These are phyloP conservation scores for Pedionomus torquatus DNA, from an alignment of 2,113 vertebrate species.

Conservation along the genomic window DNA sequence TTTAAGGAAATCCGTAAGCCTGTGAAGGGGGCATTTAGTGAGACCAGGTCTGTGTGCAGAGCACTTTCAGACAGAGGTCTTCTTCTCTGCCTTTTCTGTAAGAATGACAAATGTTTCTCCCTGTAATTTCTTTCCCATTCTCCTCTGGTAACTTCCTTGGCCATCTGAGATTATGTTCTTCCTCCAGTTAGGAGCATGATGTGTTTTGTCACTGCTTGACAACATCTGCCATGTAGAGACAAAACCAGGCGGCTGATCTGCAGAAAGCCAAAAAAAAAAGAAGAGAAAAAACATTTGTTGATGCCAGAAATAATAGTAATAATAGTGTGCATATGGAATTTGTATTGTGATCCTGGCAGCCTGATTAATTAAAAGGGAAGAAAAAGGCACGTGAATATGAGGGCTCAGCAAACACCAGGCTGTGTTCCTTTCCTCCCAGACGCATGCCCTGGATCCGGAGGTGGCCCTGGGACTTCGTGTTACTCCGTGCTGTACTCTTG, in stretches of 20 bases:
- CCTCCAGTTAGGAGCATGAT: slow-evolving; percentile 56
- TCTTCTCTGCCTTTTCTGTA: neutral
- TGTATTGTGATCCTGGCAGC: slow-evolving; percentile 53
- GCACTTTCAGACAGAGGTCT: neutral
- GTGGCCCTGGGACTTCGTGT: neutral
- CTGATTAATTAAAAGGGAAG: slow-evolving; percentile 66
- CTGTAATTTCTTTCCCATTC: slow-evolving; percentile 40
- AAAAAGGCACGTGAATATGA: slow-evolving; percentile 9
- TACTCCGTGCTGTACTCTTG: slow-evolving; percentile 30
- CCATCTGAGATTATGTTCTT: slow-evolving; percentile 57
- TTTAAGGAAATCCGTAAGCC: neutral
- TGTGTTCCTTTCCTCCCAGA: neutral
- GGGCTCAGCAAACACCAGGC: slow-evolving; percentile 30
- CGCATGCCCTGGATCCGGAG: neutral
- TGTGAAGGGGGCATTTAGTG: neutral
- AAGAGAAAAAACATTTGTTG: slow-evolving; percentile 5
- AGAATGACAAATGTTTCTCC: neutral
- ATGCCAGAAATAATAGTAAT: slow-evolving; percentile 66
- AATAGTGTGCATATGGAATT: slow-evolving; percentile 57
- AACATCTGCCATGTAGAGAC: slow-evolving; percentile 72
- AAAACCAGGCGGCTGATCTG: slow-evolving; percentile 69
- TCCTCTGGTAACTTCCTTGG: slow-evolving; percentile 45
- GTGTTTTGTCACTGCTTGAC: slow-evolving; percentile 69
- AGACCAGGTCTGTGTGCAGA: neutral
- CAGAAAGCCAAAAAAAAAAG: slow-evolving; percentile 34